Conservation (phyloP, 2,797 vertebrate species). For the Sebastes minor region DNA sequence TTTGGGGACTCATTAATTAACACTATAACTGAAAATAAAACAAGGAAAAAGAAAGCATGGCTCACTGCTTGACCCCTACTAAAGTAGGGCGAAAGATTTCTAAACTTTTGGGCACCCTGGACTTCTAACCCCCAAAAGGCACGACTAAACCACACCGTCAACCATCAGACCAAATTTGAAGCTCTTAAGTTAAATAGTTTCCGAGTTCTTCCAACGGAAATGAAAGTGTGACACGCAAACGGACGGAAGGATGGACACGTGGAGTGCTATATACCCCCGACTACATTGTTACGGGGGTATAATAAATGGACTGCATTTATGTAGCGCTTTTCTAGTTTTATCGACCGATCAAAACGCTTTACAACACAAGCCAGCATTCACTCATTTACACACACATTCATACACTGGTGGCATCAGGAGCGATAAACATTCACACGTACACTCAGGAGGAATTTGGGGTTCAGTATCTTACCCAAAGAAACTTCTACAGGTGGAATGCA, state of each 20-base stretch:
- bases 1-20: not conserved
- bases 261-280: too few species aligned
- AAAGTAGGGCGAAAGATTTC: too few species aligned
- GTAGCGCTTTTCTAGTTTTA: not conserved
- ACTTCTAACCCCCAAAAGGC: too few species aligned
- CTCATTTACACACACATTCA: not conserved
- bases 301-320: not conserved
- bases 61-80: too few species aligned
- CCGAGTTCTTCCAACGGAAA: too few species aligned
- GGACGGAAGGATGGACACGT: too few species aligned
- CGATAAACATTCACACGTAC: rapidly evolving
- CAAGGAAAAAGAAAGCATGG: rapidly evolving
- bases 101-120: too few species aligned
- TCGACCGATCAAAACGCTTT: rapidly evolving
- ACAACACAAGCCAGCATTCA: not conserved
- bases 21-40: not conserved
- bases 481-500: not conserved
- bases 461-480: not conserved
- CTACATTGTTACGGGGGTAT: rapidly evolving
- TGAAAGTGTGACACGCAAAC: rapidly evolving
- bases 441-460: not conserved
- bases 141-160: too few species aligned
- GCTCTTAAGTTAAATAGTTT: too few species aligned
- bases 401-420: not conserved
- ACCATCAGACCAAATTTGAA: too few species aligned